Base-by-base conservation (phyloP, 2,797 vertebrate species). In the Thalassophryne amazonica region DNA sequence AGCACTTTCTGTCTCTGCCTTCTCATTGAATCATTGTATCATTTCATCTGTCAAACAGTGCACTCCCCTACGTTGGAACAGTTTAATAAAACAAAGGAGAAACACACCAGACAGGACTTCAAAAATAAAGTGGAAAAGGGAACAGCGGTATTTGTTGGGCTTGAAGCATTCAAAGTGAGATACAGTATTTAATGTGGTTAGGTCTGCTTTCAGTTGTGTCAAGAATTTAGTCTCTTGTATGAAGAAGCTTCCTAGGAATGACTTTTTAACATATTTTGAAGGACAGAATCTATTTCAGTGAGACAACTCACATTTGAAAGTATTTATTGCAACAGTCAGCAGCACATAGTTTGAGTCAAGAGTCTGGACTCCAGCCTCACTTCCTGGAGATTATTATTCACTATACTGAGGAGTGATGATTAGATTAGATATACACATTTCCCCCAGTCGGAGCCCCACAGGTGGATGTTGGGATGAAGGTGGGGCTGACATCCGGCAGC, bases 171-270 rank as follows among this genome's bases (percentile, higher is more conserved):
- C 24, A 51, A 37, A 60, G 41, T 20, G 10, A 58, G 27, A 65
- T 49, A 42, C 40, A 56, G 15, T 66, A 46, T 66, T 51, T 49
- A 70, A 46, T 46, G 32, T 36, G 41, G 43, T 41, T 29, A 13
- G 27, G 47, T 68, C 72, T 79, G 73, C 39, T 80, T 79, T 60
- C 27, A 69, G 50, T 78, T 81, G 78, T 40, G 53, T 22, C 54
- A 17, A 54, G 32, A 21, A 28, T 61, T 70, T 36, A 57, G 31
- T 22, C 59, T 36, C 22, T 4, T 40, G 55, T 47, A 24, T 60
- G 41, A 32, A 43, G 49, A 35, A 22, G 16, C 39, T 53, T 40
- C 28, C 33, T 53, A 35, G 37, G 48, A 73, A 53, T 14, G 1
- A 2, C n/a, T 19, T 50, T 40, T 34, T 6, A 23, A 24, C n/a